phyloP scores from a whole-genome alignment of 2,888 invertebrate species.

The Epiblema foenella region DNA sequence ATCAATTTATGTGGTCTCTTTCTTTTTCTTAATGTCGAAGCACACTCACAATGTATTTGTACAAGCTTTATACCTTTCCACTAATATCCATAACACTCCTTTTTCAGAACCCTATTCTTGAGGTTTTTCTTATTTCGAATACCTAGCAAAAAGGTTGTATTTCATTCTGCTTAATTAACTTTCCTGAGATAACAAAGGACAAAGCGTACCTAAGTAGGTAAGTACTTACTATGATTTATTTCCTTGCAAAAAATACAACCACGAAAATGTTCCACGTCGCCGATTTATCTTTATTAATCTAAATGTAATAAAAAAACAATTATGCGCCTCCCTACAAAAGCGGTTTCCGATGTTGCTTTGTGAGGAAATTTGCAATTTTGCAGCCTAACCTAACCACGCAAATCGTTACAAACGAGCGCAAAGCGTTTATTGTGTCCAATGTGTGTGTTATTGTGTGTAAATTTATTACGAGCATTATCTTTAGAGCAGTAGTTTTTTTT shows the following conservation, averaged over 20 bases:
- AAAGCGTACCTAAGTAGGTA: not conserved
- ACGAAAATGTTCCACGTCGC: conserved; percentile 22
- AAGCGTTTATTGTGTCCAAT: too few species aligned
- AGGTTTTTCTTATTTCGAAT: not conserved
- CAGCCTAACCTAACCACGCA: conserved; percentile 2
- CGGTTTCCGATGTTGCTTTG: conserved; percentile 1
- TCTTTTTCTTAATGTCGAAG: too few species aligned
- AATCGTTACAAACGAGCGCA: conserved; percentile 9
- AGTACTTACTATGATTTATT: conserved; percentile 20
- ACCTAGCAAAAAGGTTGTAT: conserved; percentile 9
- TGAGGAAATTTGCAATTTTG: conserved; percentile 1
- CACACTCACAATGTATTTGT: too few species aligned
- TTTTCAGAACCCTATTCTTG: not conserved
- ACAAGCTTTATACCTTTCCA: too few species aligned
- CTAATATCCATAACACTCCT: not conserved
- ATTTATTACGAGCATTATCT: too few species aligned
- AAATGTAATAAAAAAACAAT: conserved; percentile 26
- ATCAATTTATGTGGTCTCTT: too few species aligned
- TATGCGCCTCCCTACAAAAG: conserved; percentile 2
- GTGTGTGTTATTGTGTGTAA: not conserved
- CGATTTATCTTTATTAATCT: conserved; percentile 41
- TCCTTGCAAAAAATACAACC: conserved; percentile 21
- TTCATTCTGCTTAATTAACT: conserved; percentile 25
- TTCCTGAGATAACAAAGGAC: conserved; percentile 19
- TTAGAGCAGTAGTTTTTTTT: too few species aligned